Conservation (phyloP, 2,113 vertebrate genomes). For the Pica pica region DNA sequence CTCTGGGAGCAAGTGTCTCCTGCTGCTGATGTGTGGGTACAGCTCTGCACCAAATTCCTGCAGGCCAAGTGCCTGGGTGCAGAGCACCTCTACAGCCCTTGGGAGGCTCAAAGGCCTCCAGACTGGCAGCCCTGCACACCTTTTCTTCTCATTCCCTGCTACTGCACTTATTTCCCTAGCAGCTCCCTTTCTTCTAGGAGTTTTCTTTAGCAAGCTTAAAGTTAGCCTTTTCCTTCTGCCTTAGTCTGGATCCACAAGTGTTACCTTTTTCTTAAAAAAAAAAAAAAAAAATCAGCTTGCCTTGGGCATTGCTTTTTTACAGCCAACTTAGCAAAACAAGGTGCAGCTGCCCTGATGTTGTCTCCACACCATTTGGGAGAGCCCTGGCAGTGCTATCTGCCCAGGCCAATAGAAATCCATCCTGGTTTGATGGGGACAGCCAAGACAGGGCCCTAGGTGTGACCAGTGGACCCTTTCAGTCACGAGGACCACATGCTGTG, state of each 20-base stretch:
- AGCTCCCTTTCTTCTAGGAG: background rate
- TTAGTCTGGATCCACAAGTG: background rate
- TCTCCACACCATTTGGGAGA: background rate
- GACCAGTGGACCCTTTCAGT: background rate
- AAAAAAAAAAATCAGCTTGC: background rate
- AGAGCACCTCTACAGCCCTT: background rate
- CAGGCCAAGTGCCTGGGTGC: background rate
- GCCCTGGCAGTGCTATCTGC: background rate
- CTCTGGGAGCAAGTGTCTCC: fast-evolving
- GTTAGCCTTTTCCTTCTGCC: background rate
- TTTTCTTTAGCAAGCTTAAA: background rate
- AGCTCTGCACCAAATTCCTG: background rate
- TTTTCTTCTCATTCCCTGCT: background rate
- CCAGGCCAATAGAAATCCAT: background rate
- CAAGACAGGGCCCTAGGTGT: fast-evolving
- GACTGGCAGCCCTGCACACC: background rate
- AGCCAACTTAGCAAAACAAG: background rate
- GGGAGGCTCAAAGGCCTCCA: background rate
- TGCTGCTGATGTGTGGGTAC: background rate
- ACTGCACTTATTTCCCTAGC: background rate
- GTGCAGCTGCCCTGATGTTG: background rate
- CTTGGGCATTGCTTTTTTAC: background rate
- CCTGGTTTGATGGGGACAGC: background rate
- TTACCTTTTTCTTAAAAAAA: background rate
- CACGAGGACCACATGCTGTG: background rate